Evolutionary conservation across 2,888 invertebrate species (phyloP).

Genomic region (Linnaemya vulpina): DNA sequence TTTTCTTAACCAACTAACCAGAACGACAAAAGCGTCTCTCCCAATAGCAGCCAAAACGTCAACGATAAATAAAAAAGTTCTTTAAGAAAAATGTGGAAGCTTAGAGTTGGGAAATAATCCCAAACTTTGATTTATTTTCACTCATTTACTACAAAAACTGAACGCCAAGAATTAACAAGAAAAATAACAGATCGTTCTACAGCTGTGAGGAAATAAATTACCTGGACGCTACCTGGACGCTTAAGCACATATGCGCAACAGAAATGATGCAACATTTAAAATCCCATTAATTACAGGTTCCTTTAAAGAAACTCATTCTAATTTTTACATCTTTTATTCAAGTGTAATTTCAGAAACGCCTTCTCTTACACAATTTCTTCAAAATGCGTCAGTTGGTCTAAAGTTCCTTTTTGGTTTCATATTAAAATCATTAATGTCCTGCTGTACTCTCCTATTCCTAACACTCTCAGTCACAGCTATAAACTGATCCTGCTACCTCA

Average conservation of each 20-base stretch:
- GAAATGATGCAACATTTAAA: slow-evolving; percentile 64
- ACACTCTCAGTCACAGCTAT: slow-evolving; percentile 6
- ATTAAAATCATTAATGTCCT: slow-evolving; percentile 37
- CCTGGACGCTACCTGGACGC: background rate
- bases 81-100: background rate
- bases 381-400: slow-evolving; percentile 69
- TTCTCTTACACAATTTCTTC: slow-evolving; percentile 19
- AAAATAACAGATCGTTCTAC: slow-evolving; percentile 14
- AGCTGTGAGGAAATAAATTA: slow-evolving; percentile 56
- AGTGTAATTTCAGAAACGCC: slow-evolving; percentile 63
- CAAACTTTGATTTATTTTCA: slow-evolving; percentile 51
- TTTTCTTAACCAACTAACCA: background rate
- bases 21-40: background rate
- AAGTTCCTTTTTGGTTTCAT: background rate
- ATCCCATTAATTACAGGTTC: slow-evolving; percentile 52
- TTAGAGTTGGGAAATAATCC: background rate
- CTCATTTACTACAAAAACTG: slow-evolving; percentile 21
- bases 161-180: background rate
- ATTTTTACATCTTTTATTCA: slow-evolving; percentile 19
- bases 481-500: slow-evolving; percentile 43
- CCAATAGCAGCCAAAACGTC: slow-evolving; percentile 13
- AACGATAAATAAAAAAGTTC: background rate
- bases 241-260: background rate
- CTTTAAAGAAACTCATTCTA: background rate
- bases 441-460: background rate